Conservation (phyloP, 2,888 invertebrate species). For the Lacanobia oleracea region DNA sequence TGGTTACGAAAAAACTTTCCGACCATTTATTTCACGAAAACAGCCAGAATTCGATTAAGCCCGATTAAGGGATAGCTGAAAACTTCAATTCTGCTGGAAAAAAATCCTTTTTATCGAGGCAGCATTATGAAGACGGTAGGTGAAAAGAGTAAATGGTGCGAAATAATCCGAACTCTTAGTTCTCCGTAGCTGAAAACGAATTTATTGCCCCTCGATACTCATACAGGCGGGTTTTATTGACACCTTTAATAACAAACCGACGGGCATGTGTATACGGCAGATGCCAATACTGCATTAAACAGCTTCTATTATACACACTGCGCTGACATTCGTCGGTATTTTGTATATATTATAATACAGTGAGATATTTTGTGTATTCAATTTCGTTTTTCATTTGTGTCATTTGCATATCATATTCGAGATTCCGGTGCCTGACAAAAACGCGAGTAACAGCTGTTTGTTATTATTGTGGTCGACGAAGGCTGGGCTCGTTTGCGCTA, state of each 20-base stretch:
- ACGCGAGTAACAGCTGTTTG: slow-evolving; percentile 48
- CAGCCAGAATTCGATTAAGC: slow-evolving; percentile 79
- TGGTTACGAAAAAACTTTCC: slow-evolving; percentile 48
- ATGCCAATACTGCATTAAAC: slow-evolving; percentile 53
- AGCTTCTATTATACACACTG: slow-evolving; percentile 33
- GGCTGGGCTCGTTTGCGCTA: slow-evolving; percentile 34
- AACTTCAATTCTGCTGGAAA: slow-evolving; percentile 82
- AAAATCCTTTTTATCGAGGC: slow-evolving; percentile 84
- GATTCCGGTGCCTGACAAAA: slow-evolving; percentile 46
- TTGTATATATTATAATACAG: slow-evolving; percentile 32
- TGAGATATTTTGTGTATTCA: slow-evolving; percentile 48
- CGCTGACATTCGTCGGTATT: slow-evolving; percentile 23
- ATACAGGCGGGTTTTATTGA: slow-evolving; percentile 82
- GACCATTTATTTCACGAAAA: slow-evolving; percentile 63
- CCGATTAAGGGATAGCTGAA: slow-evolving; percentile 78
- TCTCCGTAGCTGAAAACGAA: slow-evolving; percentile 88
- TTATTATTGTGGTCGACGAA: slow-evolving; percentile 38
- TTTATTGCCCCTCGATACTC: slow-evolving; percentile 87
- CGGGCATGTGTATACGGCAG: slow-evolving; percentile 45
- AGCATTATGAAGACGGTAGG: slow-evolving; percentile 86
- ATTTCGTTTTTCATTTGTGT: slow-evolving; percentile 54
- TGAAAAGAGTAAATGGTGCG: slow-evolving; percentile 89
- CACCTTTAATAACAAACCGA: slow-evolving; percentile 77
- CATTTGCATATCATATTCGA: slow-evolving; percentile 59
- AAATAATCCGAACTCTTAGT: slow-evolving; percentile 90